A percentile compares a stretch with the other conserved stretches of the same genome.
Conservation (phyloP, 2,113 vertebrate species). For the Alligator sinensis region DNA sequence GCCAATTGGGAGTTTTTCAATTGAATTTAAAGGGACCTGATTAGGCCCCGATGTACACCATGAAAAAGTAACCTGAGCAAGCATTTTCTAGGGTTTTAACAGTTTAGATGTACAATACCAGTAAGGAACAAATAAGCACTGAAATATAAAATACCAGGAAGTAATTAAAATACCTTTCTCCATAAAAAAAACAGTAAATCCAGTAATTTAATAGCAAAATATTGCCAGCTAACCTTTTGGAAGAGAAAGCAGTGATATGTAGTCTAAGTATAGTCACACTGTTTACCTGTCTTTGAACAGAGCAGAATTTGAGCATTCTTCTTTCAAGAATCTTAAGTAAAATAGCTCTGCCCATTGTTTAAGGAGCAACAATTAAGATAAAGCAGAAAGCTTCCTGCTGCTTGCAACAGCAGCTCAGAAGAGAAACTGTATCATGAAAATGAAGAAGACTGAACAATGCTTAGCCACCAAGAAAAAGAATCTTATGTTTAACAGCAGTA, state of each 20-base stretch:
- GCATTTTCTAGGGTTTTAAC: neutral
- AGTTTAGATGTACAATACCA: slow-evolving; percentile 8
- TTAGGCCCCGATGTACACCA: neutral
- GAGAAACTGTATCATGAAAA: neutral
- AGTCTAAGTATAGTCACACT: neutral
- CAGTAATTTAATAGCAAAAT: slow-evolving; percentile 1
- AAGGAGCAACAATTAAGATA: neutral
- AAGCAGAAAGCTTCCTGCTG: neutral
- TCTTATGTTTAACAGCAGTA: fast-evolving
- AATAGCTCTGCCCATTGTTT: slow-evolving; percentile 14
- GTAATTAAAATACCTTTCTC: neutral
- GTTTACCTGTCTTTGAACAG: neutral
- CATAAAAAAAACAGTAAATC: neutral
- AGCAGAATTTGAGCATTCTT: slow-evolving; percentile 34
- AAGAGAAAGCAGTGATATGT: neutral
- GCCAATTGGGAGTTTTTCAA: slow-evolving; percentile 28
- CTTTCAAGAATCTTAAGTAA: slow-evolving; percentile 37
- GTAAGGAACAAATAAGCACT: neutral
- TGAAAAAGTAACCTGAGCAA: neutral
- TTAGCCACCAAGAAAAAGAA: neutral
- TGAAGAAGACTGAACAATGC: slow-evolving; percentile 8
- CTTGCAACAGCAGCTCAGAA: neutral
- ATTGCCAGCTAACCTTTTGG: neutral
- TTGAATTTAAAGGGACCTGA: neutral
- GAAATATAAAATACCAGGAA: neutral